Percentiles rank a stretch among this genome's conserved stretches.
Conservation (phyloP, 2,797 vertebrate species). For the Danionella dracula region DNA sequence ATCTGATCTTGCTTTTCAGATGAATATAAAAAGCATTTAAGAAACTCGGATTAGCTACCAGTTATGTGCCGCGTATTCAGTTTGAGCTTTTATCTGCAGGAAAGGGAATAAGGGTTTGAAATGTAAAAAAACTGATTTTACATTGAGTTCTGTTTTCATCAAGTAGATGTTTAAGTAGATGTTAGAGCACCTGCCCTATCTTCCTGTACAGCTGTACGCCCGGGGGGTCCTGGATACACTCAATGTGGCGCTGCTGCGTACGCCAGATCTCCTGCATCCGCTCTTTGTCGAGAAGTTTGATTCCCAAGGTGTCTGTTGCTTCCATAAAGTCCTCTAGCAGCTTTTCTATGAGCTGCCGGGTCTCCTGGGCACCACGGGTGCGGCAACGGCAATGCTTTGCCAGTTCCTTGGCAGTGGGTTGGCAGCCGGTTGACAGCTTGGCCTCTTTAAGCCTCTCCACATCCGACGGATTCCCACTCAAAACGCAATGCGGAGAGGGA, state of each 20-base stretch:
- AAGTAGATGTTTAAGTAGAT: no score
- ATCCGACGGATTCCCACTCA: no score
- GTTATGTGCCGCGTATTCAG: no score
- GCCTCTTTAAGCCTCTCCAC: no score
- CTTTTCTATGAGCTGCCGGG: neutral
- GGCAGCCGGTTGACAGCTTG: no score
- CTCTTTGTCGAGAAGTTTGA: neutral
- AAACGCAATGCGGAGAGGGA: neutral
- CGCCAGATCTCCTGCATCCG: slow-evolving; percentile 8
- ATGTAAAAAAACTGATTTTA: no score
- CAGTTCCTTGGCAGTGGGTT: neutral
- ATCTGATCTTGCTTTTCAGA: no score
- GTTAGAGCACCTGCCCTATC: neutral
- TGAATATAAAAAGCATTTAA: no score
- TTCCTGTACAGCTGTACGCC: neutral
- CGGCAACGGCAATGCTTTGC: neutral
- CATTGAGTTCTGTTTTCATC: no score
- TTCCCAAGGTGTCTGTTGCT: neutral
- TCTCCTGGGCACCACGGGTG: neutral
- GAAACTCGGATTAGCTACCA: no score
- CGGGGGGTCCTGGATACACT: neutral
- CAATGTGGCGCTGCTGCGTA: neutral
- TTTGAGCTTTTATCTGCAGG: no score
- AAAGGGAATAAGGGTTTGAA: no score
- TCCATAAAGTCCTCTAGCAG: neutral